Conservation (phyloP, 2,113 vertebrate genomes). For the Nanger granti region DNA sequence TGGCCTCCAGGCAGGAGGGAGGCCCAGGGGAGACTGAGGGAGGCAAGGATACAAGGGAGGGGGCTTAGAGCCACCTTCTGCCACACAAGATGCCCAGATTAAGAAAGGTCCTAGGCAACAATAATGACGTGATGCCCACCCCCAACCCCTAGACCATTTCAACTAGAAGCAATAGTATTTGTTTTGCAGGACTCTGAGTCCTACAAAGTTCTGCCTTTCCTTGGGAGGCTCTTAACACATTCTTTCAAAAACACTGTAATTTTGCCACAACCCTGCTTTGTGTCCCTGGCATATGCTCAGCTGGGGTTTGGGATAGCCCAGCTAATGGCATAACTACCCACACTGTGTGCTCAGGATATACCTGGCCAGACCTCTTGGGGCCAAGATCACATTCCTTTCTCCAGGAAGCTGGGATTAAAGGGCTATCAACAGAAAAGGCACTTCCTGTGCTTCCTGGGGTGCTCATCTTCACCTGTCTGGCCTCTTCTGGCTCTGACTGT, state of each 20-base stretch:
- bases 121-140: background rate
- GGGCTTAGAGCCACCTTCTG: too few species aligned
- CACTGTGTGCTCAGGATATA: background rate
- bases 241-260: background rate
- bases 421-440: background rate
- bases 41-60: background rate
- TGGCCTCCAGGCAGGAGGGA: background rate
- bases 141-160: background rate
- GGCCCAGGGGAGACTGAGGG: background rate
- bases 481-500: background rate
- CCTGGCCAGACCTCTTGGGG: background rate
- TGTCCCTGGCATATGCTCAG: background rate
- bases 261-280: background rate
- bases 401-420: background rate
- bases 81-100: background rate
- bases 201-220: background rate
- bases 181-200: background rate
- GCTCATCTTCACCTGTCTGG: background rate
- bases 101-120: background rate
- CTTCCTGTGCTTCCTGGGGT: background rate
- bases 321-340: background rate
- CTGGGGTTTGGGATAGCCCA: background rate
- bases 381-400: background rate
- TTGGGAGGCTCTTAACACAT: background rate
- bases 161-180: background rate